Percentiles rank a stretch among this genome's conserved stretches.
phyloP scores from a whole-genome alignment of 2,888 invertebrate species.

The Caenorhabditis sp. region DNA sequence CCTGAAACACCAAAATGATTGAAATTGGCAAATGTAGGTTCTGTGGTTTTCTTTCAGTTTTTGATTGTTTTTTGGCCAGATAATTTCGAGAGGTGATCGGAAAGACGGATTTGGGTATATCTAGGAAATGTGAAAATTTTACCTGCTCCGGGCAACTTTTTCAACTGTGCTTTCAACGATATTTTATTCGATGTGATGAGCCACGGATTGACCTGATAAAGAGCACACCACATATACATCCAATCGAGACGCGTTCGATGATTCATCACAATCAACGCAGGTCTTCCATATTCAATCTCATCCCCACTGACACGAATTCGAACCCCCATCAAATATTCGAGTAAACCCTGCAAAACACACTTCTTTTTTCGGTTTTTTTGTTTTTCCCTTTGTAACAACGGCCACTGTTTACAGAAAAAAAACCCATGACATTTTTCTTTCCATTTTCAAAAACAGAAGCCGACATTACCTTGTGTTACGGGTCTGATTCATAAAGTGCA shows the following conservation, averaged over 20 bases:
- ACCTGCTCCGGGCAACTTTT: constrained; percentile 83
- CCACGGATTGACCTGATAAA: constrained; percentile 79
- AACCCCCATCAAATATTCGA: constrained; percentile 66
- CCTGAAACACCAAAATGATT: constrained; percentile 43
- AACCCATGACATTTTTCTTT: neutral
- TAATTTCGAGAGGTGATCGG: too few species aligned
- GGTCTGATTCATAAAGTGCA: neutral
- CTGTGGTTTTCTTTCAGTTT: neutral
- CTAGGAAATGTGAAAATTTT: constrained; percentile 68
- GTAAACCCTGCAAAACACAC: constrained; percentile 58
- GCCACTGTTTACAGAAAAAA: neutral
- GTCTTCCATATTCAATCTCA: constrained; percentile 75
- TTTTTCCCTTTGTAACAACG: neutral
- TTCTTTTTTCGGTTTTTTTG: neutral
- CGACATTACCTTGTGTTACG: neutral
- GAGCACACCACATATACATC: constrained; percentile 87
- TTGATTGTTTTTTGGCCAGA: neutral
- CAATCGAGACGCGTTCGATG: constrained; percentile 80
- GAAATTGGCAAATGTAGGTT: too few species aligned
- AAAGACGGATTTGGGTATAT: neutral
- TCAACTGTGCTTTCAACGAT: constrained; percentile 84
- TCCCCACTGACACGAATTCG: constrained; percentile 65
- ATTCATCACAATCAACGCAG: constrained; percentile 84
- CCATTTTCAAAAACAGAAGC: neutral
- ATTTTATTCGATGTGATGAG: constrained; percentile 78